Conservation (phyloP, 2,797 vertebrate genomes). For the Acipenser ruthenus region DNA sequence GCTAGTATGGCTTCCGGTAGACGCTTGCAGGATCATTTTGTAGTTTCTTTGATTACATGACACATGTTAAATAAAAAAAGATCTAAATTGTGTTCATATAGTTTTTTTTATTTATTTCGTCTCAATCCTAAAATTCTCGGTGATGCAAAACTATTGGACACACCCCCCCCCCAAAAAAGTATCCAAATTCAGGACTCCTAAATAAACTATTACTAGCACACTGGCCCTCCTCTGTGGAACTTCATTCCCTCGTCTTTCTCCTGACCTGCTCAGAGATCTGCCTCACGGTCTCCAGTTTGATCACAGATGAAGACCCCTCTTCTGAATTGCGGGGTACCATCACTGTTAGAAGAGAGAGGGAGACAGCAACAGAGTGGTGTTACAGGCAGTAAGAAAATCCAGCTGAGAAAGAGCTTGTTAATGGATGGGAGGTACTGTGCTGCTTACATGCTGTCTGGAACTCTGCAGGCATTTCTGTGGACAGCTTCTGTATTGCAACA, state of each 20-base stretch:
- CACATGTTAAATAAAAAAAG: too few species aligned
- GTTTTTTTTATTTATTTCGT: too few species aligned
- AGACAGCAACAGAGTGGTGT: neutral
- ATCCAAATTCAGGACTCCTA: too few species aligned
- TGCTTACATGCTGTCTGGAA: conserved; percentile 81
- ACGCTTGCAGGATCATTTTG: too few species aligned
- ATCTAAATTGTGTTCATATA: too few species aligned
- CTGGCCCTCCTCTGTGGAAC: too few species aligned
- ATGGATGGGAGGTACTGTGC: neutral
- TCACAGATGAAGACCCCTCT: conserved; percentile 69
- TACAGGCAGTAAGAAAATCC: neutral
- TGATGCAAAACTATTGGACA: too few species aligned
- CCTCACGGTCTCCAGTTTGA: conserved; percentile 84
- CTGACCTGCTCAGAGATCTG: conserved; percentile 78
- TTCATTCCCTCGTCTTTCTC: conserved; percentile 12
- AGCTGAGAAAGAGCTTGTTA: neutral
- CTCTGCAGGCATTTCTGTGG: conserved; percentile 68
- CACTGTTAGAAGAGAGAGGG: conserved; percentile 47
- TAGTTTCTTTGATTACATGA: too few species aligned
- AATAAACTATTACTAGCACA: too few species aligned
- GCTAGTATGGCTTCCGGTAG: too few species aligned
- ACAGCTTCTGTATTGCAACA: conserved; percentile 83
- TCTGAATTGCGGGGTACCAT: conserved; percentile 64
- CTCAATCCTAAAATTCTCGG: too few species aligned
- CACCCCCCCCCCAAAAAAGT: too few species aligned